A percentile compares a stretch with the other conserved stretches of the same genome.
Conservation (phyloP, 2,113 vertebrate species). For the Pseudois nayaur region DNA sequence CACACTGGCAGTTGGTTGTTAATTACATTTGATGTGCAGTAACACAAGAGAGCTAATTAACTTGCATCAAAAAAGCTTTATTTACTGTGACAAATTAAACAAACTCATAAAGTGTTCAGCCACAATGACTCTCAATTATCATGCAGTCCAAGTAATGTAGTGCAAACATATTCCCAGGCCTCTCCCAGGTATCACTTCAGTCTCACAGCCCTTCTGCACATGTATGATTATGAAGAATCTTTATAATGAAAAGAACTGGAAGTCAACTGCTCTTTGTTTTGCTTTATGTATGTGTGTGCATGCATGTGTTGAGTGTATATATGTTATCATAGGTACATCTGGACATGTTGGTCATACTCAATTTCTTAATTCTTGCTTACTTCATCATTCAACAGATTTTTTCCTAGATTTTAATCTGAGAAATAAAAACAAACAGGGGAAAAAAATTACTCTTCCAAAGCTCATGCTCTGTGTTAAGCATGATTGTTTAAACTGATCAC, state of each 20-base stretch:
- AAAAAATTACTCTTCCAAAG: not conserved
- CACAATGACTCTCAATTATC: slow-evolving; percentile 69
- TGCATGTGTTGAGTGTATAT: not conserved
- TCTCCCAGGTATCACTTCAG: slow-evolving; percentile 71
- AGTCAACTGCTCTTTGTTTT: slow-evolving; percentile 58
- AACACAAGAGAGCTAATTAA: slow-evolving; percentile 71
- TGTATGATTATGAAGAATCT: slow-evolving; percentile 59
- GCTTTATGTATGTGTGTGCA: not conserved
- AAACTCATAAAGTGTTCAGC: slow-evolving; percentile 69
- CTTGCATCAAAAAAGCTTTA: slow-evolving; percentile 73
- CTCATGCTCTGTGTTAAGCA: not conserved
- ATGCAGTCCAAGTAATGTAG: slow-evolving; percentile 66
- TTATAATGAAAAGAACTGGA: slow-evolving; percentile 53
- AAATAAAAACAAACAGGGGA: not conserved
- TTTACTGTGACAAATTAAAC: slow-evolving; percentile 76
- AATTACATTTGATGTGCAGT: slow-evolving; percentile 74
- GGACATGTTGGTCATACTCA: not conserved
- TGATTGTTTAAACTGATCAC: not conserved
- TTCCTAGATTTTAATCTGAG: slow-evolving; percentile 8
- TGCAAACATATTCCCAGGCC: slow-evolving; percentile 59
- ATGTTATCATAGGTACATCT: not conserved
- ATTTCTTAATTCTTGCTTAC: slow-evolving; percentile 17
- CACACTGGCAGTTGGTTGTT: slow-evolving; percentile 65
- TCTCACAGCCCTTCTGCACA: slow-evolving; percentile 49
- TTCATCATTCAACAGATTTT: not conserved